Base-by-base conservation (phyloP, 2,113 vertebrate species). In the Harpagus bidentatus region DNA sequence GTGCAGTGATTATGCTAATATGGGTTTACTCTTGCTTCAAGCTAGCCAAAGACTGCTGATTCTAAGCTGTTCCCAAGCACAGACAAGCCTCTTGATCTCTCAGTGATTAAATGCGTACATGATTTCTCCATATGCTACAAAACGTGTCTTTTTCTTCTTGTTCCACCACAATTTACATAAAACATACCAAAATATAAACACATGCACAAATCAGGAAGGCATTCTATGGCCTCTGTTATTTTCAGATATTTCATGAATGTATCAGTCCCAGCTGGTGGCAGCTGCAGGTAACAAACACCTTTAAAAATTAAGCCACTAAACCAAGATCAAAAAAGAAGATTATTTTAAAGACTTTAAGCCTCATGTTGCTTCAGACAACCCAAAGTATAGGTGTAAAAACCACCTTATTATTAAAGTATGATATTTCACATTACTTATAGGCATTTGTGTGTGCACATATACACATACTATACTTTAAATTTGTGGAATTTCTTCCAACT, bases 391-490 rank as follows among this genome's bases (percentile, higher is more conserved):
- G 25, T 25, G 6, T 13, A 15, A 74, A 73, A 62, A 16, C 19
- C 19, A 88, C 10, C 31, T 63, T 36, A 38, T 6, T 52, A 62
- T 32, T 66, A 8, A 9, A 94, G 19, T 9, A 6, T 22, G 11
- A 13, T 31, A 59, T 2, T 10, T 56, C 25, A 31, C 1, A 1
- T 70, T 78, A 66, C 11, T 80, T 59, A 81, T 5, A 65, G 19
- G 6, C 8, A 2, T 43, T 28, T 28, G 4, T 14, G 7, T 48
- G 2, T 7, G 22, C 22, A 63, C 3, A 1, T 43, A 40, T 31
- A 61, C 19, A 66, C 6, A 69, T 6, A 10, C 7, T 13, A 6
- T 47, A 11, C 59, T 90, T 63, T 45, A 29, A 16, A 82, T 40
- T 15, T 29, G 26, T 31, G 48, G 4, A 47, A 63, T 45, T 77